phyloP scores from a whole-genome alignment of 2,888 invertebrate genomes.

The Lasioglossum figueresi region DNA sequence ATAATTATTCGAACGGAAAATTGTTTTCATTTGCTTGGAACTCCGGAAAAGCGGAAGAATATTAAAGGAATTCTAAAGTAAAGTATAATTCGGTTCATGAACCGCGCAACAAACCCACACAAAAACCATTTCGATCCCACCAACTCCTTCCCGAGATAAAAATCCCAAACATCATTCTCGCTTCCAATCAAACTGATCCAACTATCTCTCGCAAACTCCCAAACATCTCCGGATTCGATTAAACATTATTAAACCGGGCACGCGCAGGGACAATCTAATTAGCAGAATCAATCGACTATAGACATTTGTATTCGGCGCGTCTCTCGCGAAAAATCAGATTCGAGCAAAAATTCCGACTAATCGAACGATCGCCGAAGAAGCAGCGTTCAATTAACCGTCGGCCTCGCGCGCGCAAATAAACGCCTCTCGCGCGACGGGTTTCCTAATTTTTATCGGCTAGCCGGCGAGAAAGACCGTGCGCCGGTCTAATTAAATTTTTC shows the following conservation, averaged over 20 bases:
- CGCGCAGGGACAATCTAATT: not conserved
- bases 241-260: not conserved
- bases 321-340: not conserved
- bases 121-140: not conserved
- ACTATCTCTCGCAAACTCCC: not conserved
- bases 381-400: not conserved
- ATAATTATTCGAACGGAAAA: too few species aligned
- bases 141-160: not conserved
- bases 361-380: not conserved
- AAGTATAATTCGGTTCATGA: too few species aligned
- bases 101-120: not conserved
- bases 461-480: not conserved
- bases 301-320: not conserved
- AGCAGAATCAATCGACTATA: not conserved
- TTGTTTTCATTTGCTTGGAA: too few species aligned
- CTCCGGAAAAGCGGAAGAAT: not conserved
- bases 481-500: conserved; percentile 2
- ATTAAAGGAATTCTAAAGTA: not conserved
- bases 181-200: not conserved
- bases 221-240: not conserved
- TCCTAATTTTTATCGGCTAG: not conserved
- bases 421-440: not conserved
- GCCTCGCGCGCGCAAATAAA: not conserved
- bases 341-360: not conserved
- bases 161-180: not conserved